Evolutionary conservation across 2,888 invertebrate species (phyloP), one percentile per base, ranked within the genome.

Genomic region (Hirtodrosophila confusa): DNA sequence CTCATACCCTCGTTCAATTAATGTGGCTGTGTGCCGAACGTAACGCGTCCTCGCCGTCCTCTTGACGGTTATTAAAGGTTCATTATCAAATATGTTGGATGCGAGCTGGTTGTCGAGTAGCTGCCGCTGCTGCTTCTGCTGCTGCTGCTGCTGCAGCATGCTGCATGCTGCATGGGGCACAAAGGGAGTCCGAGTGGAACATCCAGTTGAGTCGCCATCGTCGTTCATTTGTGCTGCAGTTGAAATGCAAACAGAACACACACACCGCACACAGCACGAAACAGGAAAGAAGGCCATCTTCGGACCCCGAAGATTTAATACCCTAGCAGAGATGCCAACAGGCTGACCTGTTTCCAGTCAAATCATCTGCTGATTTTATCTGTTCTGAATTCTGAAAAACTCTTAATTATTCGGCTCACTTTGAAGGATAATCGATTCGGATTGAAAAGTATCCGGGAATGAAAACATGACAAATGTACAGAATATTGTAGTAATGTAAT

Each of bases 51-150:
- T 71, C 48, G 75, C 36, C 74, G 47, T 68, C 53, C 68, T 56
- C 69, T 64, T 58, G 55, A 48, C 53, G 56, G 55, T 69, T 77
- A 85, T 78, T 78, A 71, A 84, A 85, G 75, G 85, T 80, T 78
- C 83, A 78, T 78, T 78, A 80, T 65, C 67, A 69, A 80, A 75
- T 69, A 63, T 51, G 66, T 62, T 36, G 66, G 61, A 66, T 75
- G 57, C 58, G 51, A 65, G 65, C 35, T 56, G 61, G 10, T 41
- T 48, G 29, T 62, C 56, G 48, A 61, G 61, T 41, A 35, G 55
- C 48, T 62, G 61, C 44, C 10, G 45, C 31, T 24, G 47, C 24
- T 10, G 27, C 27, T 3, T 4, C 27, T 27, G 27, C 27, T 27
- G 27, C 27, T 27, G 27, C 27, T 27, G 27, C 27, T 27, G 27